Evolutionary conservation across 2,113 vertebrate genomes (phyloP).

Genomic region (Syrrhaptes paradoxus): DNA sequence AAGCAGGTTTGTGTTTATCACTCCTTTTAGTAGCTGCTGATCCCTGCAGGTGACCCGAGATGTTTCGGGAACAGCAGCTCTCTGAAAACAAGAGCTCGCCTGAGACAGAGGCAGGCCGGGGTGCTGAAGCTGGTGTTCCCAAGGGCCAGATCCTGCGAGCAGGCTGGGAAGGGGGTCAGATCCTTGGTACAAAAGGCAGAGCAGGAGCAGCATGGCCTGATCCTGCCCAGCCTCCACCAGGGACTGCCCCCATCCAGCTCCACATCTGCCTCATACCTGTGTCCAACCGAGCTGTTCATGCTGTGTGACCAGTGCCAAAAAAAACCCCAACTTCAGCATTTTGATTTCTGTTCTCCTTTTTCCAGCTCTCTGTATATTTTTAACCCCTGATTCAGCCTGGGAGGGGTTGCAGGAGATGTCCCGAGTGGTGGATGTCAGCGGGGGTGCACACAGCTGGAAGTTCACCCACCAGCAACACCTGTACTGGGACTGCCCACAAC

Average conservation of each 20-base stretch:
- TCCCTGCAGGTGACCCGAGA: no score
- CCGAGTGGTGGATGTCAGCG: background rate
- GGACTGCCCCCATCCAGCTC: background rate
- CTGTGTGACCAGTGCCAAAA: no score
- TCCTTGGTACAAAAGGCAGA: rapidly evolving
- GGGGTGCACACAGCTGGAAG: no score
- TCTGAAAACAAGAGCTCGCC: background rate
- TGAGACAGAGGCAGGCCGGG: background rate
- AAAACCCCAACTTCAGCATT: no score
- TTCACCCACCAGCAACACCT: background rate
- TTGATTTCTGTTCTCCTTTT: background rate
- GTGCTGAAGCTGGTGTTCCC: background rate
- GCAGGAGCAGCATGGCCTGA: rapidly evolving
- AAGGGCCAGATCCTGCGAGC: background rate
- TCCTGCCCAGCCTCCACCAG: background rate
- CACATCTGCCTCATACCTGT: background rate
- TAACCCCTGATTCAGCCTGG: background rate
- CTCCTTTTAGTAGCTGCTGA: background rate
- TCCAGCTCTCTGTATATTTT: background rate
- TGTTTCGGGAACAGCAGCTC: background rate
- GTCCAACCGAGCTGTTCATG: rapidly evolving
- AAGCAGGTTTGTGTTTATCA: background rate
- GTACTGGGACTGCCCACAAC: rapidly evolving
- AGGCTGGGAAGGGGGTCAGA: background rate
- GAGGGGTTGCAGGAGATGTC: rapidly evolving